These are phyloP conservation scores for Catocala nupta DNA, from an alignment of 2,888 invertebrate genomes.

Conservation along the genomic window DNA sequence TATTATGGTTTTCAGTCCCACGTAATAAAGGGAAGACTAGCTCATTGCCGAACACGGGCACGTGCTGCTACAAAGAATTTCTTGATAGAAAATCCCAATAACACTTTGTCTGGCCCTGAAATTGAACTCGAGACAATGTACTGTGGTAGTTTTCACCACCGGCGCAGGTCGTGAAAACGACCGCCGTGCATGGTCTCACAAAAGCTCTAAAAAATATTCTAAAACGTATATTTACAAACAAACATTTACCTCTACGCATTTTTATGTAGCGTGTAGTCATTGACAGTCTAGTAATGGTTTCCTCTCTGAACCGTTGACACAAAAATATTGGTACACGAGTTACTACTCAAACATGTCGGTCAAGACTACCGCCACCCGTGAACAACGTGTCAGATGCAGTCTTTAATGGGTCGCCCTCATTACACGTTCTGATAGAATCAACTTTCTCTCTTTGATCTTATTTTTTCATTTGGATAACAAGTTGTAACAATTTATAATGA, in stretches of 20 bases:
- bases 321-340: constrained; percentile 62
- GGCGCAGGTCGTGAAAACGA: too few relatives aligned
- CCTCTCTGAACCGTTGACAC: constrained; percentile 47
- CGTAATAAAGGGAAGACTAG: too few relatives aligned
- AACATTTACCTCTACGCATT: constrained; percentile 1
- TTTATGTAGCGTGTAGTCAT: constrained; percentile 18
- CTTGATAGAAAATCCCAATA: too few relatives aligned
- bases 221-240: background rate
- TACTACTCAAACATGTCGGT: constrained; percentile 58
- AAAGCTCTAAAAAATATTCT: background rate
- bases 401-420: constrained; percentile 41
- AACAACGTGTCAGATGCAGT: constrained; percentile 35
- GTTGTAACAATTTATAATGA: constrained; percentile 31
- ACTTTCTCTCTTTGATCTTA: constrained; percentile 39
- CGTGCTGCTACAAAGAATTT: too few relatives aligned
- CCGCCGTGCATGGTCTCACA: too few relatives aligned
- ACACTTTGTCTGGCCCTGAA: too few relatives aligned
- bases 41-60: too few relatives aligned
- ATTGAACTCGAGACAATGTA: too few relatives aligned
- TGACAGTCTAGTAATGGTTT: constrained; percentile 51
- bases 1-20: too few relatives aligned
- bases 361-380: constrained; percentile 52
- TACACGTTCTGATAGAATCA: constrained; percentile 27
- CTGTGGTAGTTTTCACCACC: too few relatives aligned
- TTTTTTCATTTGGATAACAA: constrained; percentile 20